phyloP scores from a whole-genome alignment of 2,888 invertebrate genomes.

The Lydus trimaculatus region DNA sequence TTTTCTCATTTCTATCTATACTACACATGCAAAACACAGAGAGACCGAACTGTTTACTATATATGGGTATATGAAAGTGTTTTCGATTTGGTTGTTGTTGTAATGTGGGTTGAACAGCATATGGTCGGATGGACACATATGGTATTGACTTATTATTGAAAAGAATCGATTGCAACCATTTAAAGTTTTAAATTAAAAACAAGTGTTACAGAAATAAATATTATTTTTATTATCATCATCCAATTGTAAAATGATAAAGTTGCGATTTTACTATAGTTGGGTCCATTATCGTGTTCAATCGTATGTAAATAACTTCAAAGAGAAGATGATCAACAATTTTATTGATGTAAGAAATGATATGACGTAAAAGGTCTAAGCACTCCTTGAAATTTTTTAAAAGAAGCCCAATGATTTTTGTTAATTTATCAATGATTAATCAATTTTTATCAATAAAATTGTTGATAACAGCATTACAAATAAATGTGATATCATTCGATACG shows the following conservation, averaged over 20 bases:
- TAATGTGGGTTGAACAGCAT: slow-evolving; percentile 50
- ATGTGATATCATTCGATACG: not conserved
- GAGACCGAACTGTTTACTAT: slow-evolving; percentile 35
- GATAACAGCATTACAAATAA: not conserved
- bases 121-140: slow-evolving; percentile 42
- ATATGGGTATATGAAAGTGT: slow-evolving; percentile 49
- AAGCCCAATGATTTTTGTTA: not conserved
- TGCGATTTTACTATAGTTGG: not conserved
- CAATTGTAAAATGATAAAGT: not conserved
- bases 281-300: slow-evolving; percentile 3
- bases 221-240: not conserved
- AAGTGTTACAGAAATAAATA: not conserved
- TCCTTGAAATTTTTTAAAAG: not conserved
- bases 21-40: not conserved
- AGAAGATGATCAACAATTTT: not conserved
- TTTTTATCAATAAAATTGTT: not conserved
- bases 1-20: not conserved
- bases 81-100: slow-evolving; percentile 40
- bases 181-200: not conserved
- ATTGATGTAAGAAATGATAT: not conserved
- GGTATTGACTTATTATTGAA: slow-evolving; percentile 26
- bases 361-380: slow-evolving; percentile 1
- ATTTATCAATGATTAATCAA: not conserved
- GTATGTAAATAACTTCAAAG: not conserved
- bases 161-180: not conserved